These are phyloP conservation scores for Anisognathus igniventris DNA, from an alignment of 2,797 vertebrate genomes.

Conservation along the genomic window DNA sequence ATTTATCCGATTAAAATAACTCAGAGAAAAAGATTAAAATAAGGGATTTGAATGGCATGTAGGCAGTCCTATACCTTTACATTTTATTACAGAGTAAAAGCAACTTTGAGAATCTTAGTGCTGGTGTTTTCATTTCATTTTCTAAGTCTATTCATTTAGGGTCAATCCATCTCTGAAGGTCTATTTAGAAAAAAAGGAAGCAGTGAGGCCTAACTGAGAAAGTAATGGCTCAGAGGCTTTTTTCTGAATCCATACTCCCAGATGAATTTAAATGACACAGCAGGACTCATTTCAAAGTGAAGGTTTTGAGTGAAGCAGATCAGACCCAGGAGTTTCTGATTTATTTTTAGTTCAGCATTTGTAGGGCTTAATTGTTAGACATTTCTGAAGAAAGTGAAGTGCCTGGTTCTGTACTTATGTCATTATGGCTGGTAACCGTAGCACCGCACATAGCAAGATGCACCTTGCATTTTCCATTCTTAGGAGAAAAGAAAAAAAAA, in stretches of 20 bases:
- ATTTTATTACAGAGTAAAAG: background rate
- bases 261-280: background rate
- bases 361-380: background rate
- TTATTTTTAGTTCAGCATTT: background rate
- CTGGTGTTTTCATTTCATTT: background rate
- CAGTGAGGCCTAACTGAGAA: background rate
- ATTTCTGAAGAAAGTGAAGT: background rate
- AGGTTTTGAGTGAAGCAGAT: background rate
- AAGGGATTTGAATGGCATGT: background rate
- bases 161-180: background rate
- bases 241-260: background rate
- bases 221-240: background rate
- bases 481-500: background rate
- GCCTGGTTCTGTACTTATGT: background rate
- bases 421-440: background rate
- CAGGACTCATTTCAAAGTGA: background rate
- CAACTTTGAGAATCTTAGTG: background rate
- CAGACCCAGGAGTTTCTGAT: background rate
- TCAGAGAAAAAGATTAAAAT: background rate
- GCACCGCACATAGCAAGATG: background rate
- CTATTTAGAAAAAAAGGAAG: background rate
- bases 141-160: background rate
- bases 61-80: background rate
- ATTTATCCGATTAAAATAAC: background rate
- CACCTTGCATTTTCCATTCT: background rate